These are phyloP conservation scores for Alviniconcha marisindica DNA, from an alignment of 1,140 invertebrate species.

Conservation along the genomic window DNA sequence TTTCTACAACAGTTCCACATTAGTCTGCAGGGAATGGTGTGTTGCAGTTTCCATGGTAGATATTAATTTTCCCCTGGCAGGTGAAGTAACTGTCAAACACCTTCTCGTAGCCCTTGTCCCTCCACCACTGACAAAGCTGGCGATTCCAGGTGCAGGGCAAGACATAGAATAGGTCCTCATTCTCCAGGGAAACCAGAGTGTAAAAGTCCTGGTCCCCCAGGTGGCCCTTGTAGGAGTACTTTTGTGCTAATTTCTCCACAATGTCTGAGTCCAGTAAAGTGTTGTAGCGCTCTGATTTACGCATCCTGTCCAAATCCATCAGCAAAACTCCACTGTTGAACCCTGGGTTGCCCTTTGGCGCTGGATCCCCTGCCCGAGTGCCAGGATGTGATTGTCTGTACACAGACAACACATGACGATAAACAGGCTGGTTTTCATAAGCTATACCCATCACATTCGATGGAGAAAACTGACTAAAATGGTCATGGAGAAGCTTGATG, in stretches of 20 bases:
- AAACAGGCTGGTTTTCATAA: slow-evolving; percentile 88
- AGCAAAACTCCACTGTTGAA: slow-evolving; percentile 90
- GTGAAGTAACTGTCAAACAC: slow-evolving; percentile 87
- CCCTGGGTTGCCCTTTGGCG: slow-evolving; percentile 83
- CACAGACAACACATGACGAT: slow-evolving; percentile 85
- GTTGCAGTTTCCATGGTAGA: slow-evolving; percentile 93
- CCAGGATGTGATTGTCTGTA: slow-evolving; percentile 82
- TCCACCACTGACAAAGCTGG: slow-evolving; percentile 91
- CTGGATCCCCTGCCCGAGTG: slow-evolving; percentile 80
- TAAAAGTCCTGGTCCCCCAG: slow-evolving; percentile 94
- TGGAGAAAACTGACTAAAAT: slow-evolving; percentile 83
- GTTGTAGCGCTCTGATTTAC: slow-evolving; percentile 80
- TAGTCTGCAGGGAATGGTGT: slow-evolving; percentile 72
- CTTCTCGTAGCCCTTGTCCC: slow-evolving; percentile 85
- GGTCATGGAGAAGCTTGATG: slow-evolving; percentile 81
- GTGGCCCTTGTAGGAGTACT: slow-evolving; percentile 86
- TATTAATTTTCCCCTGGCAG: slow-evolving; percentile 83
- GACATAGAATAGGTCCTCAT: slow-evolving; percentile 85
- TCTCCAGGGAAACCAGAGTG: slow-evolving; percentile 85
- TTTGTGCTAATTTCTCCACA: slow-evolving; percentile 81
- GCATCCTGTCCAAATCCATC: slow-evolving; percentile 84
- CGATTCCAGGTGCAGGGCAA: slow-evolving; percentile 90
- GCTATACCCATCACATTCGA: slow-evolving; percentile 85
- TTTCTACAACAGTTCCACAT: too few species aligned
- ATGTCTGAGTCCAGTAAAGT: slow-evolving; percentile 79